A percentile compares a stretch with the other conserved stretches of the same genome.
These are phyloP conservation scores for Caenorhabditis remanei DNA, from an alignment of 1,140 invertebrate genomes.

Conservation along the genomic window DNA sequence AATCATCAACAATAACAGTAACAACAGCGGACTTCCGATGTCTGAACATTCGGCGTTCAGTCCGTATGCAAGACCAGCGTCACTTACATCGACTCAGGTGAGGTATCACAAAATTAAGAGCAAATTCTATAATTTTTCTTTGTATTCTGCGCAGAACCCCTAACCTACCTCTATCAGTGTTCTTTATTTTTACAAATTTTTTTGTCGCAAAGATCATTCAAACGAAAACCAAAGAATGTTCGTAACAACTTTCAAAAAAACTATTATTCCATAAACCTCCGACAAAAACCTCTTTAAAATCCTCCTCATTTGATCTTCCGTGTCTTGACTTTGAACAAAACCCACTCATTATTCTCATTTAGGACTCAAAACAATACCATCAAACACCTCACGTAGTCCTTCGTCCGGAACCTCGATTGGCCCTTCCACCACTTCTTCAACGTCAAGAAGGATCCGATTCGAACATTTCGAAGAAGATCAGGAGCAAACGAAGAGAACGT, in stretches of 20 bases:
- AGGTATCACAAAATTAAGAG: neutral
- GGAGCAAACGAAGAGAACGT: slow-evolving; percentile 56
- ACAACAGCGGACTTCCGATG: slow-evolving; percentile 47
- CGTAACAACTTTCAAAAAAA: neutral
- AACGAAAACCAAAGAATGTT: slow-evolving; percentile 28
- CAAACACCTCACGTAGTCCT: slow-evolving; percentile 36
- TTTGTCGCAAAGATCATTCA: neutral
- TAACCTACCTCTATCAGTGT: neutral
- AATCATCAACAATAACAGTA: slow-evolving; percentile 50
- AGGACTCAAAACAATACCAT: slow-evolving; percentile 30
- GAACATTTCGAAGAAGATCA: slow-evolving; percentile 58
- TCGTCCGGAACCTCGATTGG: slow-evolving; percentile 58
- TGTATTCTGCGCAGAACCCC: neutral
- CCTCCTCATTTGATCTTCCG: slow-evolving; percentile 33
- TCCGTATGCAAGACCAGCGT: slow-evolving; percentile 51
- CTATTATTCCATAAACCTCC: neutral
- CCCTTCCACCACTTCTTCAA: slow-evolving; percentile 53
- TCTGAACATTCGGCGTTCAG: slow-evolving; percentile 56
- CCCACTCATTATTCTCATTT: neutral
- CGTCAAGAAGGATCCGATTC: slow-evolving; percentile 59
- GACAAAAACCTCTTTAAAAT: slow-evolving; percentile 47
- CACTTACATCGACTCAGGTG: neutral
- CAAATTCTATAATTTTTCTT: no score
- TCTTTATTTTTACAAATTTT: neutral
- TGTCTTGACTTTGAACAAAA: neutral